Percentiles rank a stretch among this genome's conserved stretches.
Conservation (phyloP, 2,888 invertebrate species). For the Clepsis dumicolana region DNA sequence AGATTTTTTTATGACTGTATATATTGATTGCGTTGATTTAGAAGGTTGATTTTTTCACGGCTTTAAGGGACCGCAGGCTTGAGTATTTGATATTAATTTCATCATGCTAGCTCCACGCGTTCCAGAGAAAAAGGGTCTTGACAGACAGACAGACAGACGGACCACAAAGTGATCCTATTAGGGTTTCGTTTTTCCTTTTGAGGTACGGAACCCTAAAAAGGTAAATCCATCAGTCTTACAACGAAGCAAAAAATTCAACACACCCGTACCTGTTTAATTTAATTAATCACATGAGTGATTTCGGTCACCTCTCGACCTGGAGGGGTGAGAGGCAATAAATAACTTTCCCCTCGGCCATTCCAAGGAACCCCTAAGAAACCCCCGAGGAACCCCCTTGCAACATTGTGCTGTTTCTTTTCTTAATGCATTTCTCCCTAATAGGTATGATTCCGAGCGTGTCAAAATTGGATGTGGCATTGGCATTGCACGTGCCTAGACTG, state of each 20-base stretch:
- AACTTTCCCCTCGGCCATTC: slow-evolving; percentile 37
- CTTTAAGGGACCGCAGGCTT: too few relatives aligned
- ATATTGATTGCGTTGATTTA: too few relatives aligned
- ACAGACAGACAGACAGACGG: too few relatives aligned
- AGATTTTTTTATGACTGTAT: too few relatives aligned
- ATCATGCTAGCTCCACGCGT: too few relatives aligned
- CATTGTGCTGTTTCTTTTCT: slow-evolving; percentile 7
- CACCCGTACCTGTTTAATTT: slow-evolving; percentile 21
- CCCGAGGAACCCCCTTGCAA: background rate
- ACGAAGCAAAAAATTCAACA: background rate
- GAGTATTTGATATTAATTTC: too few relatives aligned
- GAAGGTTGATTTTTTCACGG: too few relatives aligned
- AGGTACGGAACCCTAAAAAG: too few relatives aligned
- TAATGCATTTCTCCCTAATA: slow-evolving; percentile 19
- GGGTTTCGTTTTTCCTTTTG: too few relatives aligned
- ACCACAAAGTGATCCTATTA: too few relatives aligned
- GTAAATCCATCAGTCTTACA: background rate
- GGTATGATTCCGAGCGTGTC: slow-evolving; percentile 30
- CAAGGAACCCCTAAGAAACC: slow-evolving; percentile 18
- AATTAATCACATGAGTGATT: slow-evolving; percentile 39
- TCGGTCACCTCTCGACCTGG: slow-evolving; percentile 11
- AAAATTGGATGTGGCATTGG: slow-evolving; percentile 31
- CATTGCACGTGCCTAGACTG: slow-evolving; percentile 31
- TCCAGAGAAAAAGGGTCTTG: too few relatives aligned
- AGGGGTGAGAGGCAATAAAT: slow-evolving; percentile 30